Evolutionary conservation across 1,140 invertebrate genomes (phyloP).

Genomic region (Drosophila albomicans): DNA sequence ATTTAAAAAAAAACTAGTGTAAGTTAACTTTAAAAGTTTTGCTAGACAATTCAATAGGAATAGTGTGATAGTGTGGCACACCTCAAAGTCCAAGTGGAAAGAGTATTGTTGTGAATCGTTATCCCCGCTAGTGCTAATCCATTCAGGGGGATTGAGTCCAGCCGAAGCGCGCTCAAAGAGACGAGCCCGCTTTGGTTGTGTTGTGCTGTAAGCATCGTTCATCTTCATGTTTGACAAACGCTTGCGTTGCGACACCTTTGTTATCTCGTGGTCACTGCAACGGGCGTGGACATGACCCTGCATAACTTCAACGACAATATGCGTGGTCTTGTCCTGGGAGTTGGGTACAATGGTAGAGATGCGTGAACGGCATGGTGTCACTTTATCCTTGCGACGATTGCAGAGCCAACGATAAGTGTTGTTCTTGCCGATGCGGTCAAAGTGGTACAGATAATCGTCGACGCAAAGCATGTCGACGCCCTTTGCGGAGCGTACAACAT

Average conservation of each 20-base stretch:
- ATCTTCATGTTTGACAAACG: constrained; percentile 67
- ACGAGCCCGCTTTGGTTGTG: constrained; percentile 65
- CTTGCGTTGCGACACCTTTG: constrained; percentile 77
- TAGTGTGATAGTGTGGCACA: constrained; percentile 8
- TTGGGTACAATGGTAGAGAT: constrained; percentile 73
- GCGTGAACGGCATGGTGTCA: constrained; percentile 69
- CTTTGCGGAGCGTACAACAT: constrained; percentile 78
- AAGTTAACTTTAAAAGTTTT: too few relatives aligned
- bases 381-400: constrained; percentile 77
- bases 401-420: constrained; percentile 79
- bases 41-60: too few relatives aligned
- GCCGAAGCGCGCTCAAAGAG: constrained; percentile 65
- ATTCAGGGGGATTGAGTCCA: constrained; percentile 65
- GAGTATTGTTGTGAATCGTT: constrained; percentile 24
- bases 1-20: too few relatives aligned
- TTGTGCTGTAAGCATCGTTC: constrained; percentile 68
- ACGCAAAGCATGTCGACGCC: constrained; percentile 80
- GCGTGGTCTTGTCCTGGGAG: constrained; percentile 57
- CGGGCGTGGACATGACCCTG: constrained; percentile 70
- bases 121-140: constrained; percentile 51
- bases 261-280: constrained; percentile 72
- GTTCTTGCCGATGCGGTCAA: constrained; percentile 71
- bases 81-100: constrained; percentile 72
- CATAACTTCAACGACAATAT: constrained; percentile 65
- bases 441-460: constrained; percentile 77